Conservation (phyloP, 2,113 vertebrate genomes). For the Amblyornis subalaris region DNA sequence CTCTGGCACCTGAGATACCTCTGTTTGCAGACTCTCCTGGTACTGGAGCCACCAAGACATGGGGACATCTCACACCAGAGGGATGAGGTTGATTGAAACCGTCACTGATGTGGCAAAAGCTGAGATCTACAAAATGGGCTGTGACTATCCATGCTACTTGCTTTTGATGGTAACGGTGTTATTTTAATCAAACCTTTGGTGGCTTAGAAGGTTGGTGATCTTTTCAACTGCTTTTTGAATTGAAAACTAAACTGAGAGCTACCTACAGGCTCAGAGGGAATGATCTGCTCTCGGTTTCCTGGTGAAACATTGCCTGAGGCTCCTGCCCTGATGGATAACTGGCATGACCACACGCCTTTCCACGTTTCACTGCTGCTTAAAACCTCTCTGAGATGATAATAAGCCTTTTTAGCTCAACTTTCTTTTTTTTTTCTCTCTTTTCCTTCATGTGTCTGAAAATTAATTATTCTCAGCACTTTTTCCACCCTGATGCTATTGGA, state of each 20-base stretch:
- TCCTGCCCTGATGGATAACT: neutral
- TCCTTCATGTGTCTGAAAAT: neutral
- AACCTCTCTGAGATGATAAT: neutral
- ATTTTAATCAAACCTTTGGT: neutral
- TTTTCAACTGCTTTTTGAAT: neutral
- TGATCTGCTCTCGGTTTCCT: neutral
- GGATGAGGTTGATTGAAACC: neutral
- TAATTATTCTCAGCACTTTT: neutral
- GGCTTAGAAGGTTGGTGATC: neutral
- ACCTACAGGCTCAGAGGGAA: fast-evolving
- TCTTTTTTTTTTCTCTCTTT: neutral
- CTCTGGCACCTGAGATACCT: neutral
- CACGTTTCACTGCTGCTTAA: neutral
- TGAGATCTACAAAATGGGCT: neutral
- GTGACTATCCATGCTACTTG: neutral
- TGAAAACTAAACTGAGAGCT: neutral
- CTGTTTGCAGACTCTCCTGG: neutral
- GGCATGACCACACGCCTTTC: neutral
- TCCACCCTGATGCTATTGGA: neutral
- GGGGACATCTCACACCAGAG: neutral
- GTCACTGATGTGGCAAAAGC: neutral
- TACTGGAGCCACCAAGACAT: neutral
- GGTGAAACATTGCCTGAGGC: neutral
- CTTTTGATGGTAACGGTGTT: neutral
- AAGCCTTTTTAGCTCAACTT: neutral